These are phyloP conservation scores for Sycophila sp. DNA, from an alignment of 1,140 invertebrate species.

Conservation along the genomic window DNA sequence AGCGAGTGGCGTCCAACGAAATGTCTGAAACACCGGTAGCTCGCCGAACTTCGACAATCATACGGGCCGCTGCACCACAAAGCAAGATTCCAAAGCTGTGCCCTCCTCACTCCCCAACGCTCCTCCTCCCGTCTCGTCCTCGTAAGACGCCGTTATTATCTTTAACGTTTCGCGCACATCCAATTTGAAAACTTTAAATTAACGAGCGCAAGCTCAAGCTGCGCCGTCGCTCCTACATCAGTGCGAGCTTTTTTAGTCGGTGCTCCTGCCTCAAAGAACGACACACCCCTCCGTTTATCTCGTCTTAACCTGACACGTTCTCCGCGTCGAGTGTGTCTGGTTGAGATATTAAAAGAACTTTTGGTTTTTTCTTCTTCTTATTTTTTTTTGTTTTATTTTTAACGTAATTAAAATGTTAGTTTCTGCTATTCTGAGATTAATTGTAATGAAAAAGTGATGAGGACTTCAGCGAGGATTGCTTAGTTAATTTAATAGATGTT, in stretches of 20 bases:
- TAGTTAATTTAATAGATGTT: too few species aligned
- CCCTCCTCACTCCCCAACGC: too few species aligned
- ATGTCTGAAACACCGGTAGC: conserved; percentile 57
- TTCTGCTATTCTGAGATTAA: background rate
- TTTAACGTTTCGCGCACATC: conserved; percentile 35
- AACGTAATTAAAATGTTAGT: background rate
- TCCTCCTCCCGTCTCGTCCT: too few species aligned
- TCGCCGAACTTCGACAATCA: conserved; percentile 63
- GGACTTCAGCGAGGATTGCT: too few species aligned
- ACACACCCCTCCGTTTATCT: too few species aligned
- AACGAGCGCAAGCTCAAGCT: conserved; percentile 12
- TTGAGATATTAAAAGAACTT: too few species aligned
- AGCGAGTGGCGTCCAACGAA: conserved; percentile 44
- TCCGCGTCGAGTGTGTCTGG: too few species aligned
- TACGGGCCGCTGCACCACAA: conserved; percentile 62
- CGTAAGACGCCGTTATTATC: conserved; percentile 55
- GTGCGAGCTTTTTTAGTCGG: background rate
- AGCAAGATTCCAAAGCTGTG: conserved; percentile 44
- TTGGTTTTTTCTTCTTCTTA: too few species aligned
- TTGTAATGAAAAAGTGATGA: background rate
- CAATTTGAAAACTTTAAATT: conserved; percentile 42
- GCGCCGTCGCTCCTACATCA: background rate
- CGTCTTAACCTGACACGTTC: too few species aligned
- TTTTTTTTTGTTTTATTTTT: background rate
- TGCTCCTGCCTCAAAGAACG: too few species aligned